A percentile compares a stretch with the other conserved stretches of the same genome.
These are phyloP conservation scores for Phyllostomus discolor DNA, from an alignment of 2,113 vertebrate species.

Conservation along the genomic window DNA sequence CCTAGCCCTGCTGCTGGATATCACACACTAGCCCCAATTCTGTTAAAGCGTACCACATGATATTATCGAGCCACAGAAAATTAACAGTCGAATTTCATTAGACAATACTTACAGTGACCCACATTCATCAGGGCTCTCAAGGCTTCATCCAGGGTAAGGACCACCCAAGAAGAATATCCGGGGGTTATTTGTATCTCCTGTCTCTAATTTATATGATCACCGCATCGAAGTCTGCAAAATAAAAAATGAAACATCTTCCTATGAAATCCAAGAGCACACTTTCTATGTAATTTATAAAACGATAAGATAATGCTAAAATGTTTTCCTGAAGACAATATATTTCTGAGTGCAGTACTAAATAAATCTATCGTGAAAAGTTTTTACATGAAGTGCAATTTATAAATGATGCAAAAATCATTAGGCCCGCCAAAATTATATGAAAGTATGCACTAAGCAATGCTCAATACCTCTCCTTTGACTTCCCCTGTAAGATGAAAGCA, in stretches of 20 bases:
- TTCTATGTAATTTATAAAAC: background rate
- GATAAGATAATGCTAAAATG: background rate
- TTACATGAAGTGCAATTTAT: background rate
- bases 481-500: background rate
- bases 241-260: conserved; percentile 20
- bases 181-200: conserved; percentile 43
- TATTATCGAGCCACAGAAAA: background rate
- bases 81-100: background rate
- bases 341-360: background rate
- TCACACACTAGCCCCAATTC: background rate
- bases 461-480: background rate
- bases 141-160: conserved; percentile 49
- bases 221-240: conserved; percentile 71
- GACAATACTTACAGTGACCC: conserved; percentile 74
- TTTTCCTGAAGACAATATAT: background rate
- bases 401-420: background rate
- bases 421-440: background rate
- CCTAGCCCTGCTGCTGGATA: background rate
- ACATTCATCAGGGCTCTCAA: background rate
- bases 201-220: conserved; percentile 49
- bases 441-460: background rate
- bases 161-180: conserved; percentile 67
- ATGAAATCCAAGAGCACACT: background rate
- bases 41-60: background rate
- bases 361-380: background rate